Percentiles rank a stretch among this genome's conserved stretches.
Conservation (phyloP, 1,140 invertebrate genomes). For the Saxidomus purpurata region DNA sequence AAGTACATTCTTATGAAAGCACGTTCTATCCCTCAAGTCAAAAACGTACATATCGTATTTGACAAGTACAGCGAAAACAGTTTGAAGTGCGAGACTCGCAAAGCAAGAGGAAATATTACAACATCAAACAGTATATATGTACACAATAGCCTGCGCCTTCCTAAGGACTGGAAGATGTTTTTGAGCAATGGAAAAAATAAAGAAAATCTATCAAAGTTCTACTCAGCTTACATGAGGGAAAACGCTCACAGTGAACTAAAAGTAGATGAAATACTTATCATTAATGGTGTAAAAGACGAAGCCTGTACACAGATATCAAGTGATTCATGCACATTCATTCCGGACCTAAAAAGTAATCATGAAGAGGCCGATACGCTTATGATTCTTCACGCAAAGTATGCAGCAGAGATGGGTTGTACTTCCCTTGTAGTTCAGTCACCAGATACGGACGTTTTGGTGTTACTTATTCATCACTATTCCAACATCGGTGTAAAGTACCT, state of each 20-base stretch:
- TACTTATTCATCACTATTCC: constrained; percentile 4
- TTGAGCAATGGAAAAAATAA: constrained; percentile 1
- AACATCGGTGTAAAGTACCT: not conserved
- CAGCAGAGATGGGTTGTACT: not conserved
- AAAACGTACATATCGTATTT: not conserved
- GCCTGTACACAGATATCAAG: not conserved
- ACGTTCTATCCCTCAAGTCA: not conserved
- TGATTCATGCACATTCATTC: not conserved
- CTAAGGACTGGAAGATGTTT: constrained; percentile 33
- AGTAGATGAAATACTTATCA: too few relatives aligned
- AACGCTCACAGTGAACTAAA: not conserved
- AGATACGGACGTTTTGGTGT: constrained; percentile 29
- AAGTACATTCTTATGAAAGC: not conserved
- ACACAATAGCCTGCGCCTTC: not conserved
- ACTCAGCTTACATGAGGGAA: not conserved
- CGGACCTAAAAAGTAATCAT: not conserved
- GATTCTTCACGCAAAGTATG: constrained; percentile 4
- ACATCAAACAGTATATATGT: not conserved
- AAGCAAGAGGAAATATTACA: not conserved
- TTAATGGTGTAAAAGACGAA: not conserved
- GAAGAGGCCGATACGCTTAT: constrained; percentile 16
- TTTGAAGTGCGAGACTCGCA: not conserved
- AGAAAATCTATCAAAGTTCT: not conserved
- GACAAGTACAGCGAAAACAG: not conserved
- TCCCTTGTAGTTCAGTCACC: not conserved